phyloP scores from a whole-genome alignment of 1,140 invertebrate genomes.

The Odontomachus brunneus region DNA sequence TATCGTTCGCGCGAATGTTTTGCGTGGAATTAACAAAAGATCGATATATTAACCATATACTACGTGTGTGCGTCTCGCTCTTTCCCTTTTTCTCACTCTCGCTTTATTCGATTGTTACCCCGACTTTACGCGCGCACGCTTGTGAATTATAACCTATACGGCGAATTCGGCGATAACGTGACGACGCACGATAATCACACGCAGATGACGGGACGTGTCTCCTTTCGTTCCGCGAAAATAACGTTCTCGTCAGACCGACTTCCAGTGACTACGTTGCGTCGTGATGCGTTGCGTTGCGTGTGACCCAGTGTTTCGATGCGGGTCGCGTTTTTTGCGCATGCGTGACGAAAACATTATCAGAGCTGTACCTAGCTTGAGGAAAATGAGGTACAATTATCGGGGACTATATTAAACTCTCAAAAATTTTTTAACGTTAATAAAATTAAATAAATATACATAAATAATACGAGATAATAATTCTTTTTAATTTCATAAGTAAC shows the following conservation, averaged over 20 bases:
- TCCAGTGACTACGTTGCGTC: background rate
- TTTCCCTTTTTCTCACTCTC: background rate
- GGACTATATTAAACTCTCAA: too few relatives aligned
- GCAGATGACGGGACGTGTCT: background rate
- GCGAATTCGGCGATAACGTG: background rate
- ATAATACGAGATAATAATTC: too few relatives aligned
- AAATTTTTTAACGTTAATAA: too few relatives aligned
- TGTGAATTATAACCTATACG: constrained; percentile 27
- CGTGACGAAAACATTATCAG: too few relatives aligned
- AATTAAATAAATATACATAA: too few relatives aligned
- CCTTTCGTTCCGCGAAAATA: background rate
- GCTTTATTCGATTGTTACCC: background rate
- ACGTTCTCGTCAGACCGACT: background rate
- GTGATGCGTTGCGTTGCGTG: background rate
- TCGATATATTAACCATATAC: constrained; percentile 36
- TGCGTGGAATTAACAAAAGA: constrained; percentile 22
- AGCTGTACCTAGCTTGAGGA: too few relatives aligned
- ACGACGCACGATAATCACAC: background rate
- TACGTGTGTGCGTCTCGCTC: background rate
- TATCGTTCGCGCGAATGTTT: constrained; percentile 1
- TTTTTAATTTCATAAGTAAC: too few relatives aligned
- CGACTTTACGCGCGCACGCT: background rate
- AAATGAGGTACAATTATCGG: too few relatives aligned
- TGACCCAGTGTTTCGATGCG: too few relatives aligned
- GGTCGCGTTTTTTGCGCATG: too few relatives aligned